Evolutionary conservation across 2,797 vertebrate genomes (phyloP), one percentile per base, ranked within the genome.

Genomic region (Enteromius argenteus): DNA sequence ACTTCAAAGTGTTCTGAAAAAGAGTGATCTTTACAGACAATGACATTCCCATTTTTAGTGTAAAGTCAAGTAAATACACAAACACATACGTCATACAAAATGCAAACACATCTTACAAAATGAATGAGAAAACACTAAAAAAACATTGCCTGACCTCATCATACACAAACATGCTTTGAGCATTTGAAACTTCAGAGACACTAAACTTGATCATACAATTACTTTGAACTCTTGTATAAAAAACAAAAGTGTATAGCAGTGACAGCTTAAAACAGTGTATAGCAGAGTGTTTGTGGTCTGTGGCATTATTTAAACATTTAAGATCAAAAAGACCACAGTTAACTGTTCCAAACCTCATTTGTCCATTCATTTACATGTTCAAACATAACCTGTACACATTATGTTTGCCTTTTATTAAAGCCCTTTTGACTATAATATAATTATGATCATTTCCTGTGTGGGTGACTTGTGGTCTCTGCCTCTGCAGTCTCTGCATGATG

Each of bases 261-360:
- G 44, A 5, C 27, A 4, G 42, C 3, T n/a, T 66, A 35, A n/a
- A 46, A 35, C 23, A 21, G 15, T 21, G 32, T 64, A 64, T 30
- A 46, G 60, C 11, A 67, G 23, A 53, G 46, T 79, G 30, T 79
- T 14, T 35, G 30, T 53, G 62, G 62, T 68, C 62, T 32, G 2
- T 68, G 30, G 7, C 30, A 79, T 68, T 13, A 7, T 67, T 67
- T n/a, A 79, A 68, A 35, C 13, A 51, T 51, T 51, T 60, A 49
- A 46, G 60, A 51, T 79, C 62, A 79, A 68, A 79, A 35, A 37
- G 30, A 53, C 62, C 77, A 53, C 77, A 68, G 21, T 13, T 56
- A 37, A 75, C 37, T 75, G 44, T 73, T 51, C 2, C 10, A 11
- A 27, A 73, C 71, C 32, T 37, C 17, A 56, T 53, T 14, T 14